phyloP scores from a whole-genome alignment of 2,888 invertebrate species.

The Lasioglossum zephyrum region DNA sequence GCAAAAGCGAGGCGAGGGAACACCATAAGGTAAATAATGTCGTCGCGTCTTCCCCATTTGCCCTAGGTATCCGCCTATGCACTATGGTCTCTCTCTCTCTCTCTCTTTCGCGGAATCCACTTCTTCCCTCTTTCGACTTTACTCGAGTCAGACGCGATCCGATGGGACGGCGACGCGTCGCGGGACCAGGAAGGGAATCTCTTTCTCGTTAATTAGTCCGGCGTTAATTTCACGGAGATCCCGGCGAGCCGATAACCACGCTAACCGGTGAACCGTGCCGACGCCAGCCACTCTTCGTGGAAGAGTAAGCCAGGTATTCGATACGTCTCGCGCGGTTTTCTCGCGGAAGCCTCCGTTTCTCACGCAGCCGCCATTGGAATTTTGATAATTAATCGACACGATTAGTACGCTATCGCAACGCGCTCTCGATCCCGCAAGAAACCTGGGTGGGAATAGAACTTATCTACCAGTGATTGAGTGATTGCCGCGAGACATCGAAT shows the following conservation, averaged over 20 bases:
- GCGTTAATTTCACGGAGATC: slow-evolving; percentile 66
- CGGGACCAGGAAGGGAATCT: slow-evolving; percentile 39
- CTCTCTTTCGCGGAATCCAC: not conserved
- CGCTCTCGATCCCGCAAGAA: not conserved
- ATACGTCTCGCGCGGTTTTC: not conserved
- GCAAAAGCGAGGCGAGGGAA: not conserved
- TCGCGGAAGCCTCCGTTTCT: slow-evolving; percentile 35
- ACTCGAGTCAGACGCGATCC: not conserved
- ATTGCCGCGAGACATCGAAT: not conserved
- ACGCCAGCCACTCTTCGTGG: slow-evolving; percentile 5
- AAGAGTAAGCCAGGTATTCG: slow-evolving; percentile 4
- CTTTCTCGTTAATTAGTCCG: slow-evolving; percentile 64
- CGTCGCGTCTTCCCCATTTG: slow-evolving; percentile 35
- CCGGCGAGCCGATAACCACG: slow-evolving; percentile 51
- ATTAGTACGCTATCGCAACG: not conserved
- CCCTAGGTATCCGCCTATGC: not conserved
- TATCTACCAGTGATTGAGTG: not conserved
- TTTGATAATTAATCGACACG: slow-evolving; percentile 3
- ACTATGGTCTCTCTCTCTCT: not conserved
- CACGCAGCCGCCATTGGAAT: slow-evolving; percentile 27
- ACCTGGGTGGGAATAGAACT: not conserved
- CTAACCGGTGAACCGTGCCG: slow-evolving; percentile 21
- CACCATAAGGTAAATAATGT: slow-evolving; percentile 46
- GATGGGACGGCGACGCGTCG: slow-evolving; percentile 19
- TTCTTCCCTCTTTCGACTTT: not conserved